Conservation (phyloP, 2,888 invertebrate species). For the Cantharis lateralis region DNA sequence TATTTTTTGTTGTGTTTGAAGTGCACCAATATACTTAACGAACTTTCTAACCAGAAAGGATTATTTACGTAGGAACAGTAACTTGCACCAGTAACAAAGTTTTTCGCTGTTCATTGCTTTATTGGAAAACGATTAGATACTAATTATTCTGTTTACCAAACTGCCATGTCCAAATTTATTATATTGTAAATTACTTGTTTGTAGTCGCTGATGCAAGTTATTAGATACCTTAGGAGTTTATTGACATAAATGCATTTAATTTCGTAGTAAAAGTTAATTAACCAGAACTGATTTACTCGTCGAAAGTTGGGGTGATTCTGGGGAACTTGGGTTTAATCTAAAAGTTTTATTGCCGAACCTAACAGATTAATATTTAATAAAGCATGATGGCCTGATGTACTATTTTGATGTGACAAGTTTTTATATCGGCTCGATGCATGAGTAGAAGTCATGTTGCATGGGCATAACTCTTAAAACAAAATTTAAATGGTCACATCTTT, state of each 20-base stretch:
- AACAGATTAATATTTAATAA: neutral
- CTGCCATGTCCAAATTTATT: no score
- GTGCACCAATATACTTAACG: neutral
- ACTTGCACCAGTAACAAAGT: neutral
- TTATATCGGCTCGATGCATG: neutral
- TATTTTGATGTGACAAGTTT: neutral
- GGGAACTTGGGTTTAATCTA: neutral
- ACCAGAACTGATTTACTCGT: neutral
- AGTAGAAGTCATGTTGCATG: neutral
- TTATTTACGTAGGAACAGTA: neutral
- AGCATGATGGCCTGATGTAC: neutral
- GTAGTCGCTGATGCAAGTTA: neutral
- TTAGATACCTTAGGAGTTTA: neutral
- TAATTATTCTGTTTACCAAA: no score
- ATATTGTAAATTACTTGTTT: neutral
- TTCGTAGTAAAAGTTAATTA: neutral
- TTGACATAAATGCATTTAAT: no score
- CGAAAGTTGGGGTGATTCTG: neutral
- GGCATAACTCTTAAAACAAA: neutral
- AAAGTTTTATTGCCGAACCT: neutral
- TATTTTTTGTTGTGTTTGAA: slow-evolving; percentile 2
- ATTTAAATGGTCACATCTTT: slow-evolving; percentile 14
- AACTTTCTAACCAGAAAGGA: neutral
- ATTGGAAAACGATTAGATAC: no score
- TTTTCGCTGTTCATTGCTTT: no score